Percentiles rank a stretch among this genome's conserved stretches.
These are phyloP conservation scores for Tapera naevia DNA, from an alignment of 2,797 vertebrate species.

Conservation along the genomic window DNA sequence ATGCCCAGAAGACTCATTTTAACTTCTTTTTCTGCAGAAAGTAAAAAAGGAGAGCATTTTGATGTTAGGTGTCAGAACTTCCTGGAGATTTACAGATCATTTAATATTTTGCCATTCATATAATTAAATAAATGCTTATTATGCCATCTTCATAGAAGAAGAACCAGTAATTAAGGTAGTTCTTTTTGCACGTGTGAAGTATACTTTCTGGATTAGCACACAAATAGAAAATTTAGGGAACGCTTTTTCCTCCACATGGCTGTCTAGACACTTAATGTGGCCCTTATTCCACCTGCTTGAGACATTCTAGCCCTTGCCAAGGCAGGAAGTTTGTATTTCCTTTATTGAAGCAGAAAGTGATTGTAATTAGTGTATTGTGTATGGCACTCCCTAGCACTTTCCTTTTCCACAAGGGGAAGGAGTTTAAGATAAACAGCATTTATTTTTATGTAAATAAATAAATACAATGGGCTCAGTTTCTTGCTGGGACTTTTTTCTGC, in stretches of 20 bases:
- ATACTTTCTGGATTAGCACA: neutral
- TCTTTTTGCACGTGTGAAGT: neutral
- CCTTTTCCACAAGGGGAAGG: neutral
- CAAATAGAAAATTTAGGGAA: neutral
- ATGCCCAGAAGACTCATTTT: neutral
- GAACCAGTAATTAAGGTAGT: neutral
- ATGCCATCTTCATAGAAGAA: neutral
- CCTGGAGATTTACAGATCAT: neutral
- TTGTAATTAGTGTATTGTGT: constrained; percentile 45
- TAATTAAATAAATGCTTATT: neutral
- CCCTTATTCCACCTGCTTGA: constrained; percentile 12
- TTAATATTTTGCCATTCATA: neutral
- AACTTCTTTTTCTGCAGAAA: neutral
- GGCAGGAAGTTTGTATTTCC: constrained; percentile 56
- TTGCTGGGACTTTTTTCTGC: neutral
- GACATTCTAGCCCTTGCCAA: constrained; percentile 30
- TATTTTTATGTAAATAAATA: neutral
- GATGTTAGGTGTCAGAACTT: neutral
- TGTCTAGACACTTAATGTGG: neutral
- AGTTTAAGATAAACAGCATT: constrained; percentile 12
- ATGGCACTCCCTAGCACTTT: neutral
- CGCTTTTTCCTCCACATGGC: neutral
- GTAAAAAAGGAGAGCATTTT: neutral
- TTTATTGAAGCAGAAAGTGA: constrained; percentile 64
- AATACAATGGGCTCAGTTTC: neutral